Conservation (phyloP, 2,888 invertebrate genomes). For the Netelia fuscicornis region DNA sequence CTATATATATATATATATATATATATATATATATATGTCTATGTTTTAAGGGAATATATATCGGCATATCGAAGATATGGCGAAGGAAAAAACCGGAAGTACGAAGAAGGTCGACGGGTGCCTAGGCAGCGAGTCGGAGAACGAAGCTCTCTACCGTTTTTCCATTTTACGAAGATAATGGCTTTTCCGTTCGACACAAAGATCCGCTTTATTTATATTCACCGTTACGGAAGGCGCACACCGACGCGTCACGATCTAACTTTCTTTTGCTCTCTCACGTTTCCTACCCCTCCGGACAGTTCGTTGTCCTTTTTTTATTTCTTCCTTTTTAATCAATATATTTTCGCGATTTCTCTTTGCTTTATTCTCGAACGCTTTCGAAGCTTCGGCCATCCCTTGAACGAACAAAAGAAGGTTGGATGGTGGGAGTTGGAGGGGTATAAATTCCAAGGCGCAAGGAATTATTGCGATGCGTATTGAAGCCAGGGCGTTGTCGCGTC, state of each 20-base stretch:
- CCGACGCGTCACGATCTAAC: constrained; percentile 42
- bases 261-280: constrained; percentile 32
- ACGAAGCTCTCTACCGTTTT: constrained; percentile 48
- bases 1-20: constrained; percentile 9
- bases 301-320: background rate
- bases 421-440: background rate
- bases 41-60: background rate
- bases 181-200: constrained; percentile 66
- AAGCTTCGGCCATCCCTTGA: background rate
- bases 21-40: constrained; percentile 4
- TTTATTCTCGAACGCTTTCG: constrained; percentile 14
- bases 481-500: too few relatives aligned
- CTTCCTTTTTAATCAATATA: constrained; percentile 37
- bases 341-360: constrained; percentile 28
- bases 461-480: too few relatives aligned
- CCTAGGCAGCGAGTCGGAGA: constrained; percentile 35
- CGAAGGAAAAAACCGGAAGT: constrained; percentile 43
- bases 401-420: background rate
- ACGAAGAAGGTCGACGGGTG: constrained; percentile 42
- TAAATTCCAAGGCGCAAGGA: constrained; percentile 10
- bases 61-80: background rate
- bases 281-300: background rate
- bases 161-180: constrained; percentile 66
- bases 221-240: constrained; percentile 55
- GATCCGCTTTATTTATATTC: constrained; percentile 68